Conservation (phyloP, 2,113 vertebrate species). For the Miniopterus natalensis region DNA sequence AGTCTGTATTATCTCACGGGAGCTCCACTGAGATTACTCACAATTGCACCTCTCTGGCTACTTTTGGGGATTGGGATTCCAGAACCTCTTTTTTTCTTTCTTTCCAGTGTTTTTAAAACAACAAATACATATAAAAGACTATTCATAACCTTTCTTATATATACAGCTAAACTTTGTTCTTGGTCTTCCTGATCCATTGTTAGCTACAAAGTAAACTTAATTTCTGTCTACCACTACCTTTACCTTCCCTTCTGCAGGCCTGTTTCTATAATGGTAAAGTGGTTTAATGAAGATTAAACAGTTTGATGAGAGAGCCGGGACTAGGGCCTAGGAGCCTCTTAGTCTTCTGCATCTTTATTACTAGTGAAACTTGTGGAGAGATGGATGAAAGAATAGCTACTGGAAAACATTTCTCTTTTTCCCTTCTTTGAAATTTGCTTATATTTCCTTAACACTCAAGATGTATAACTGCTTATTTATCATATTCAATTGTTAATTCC, state of each 20-base stretch:
- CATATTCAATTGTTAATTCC: constrained; percentile 15
- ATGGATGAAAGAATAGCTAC: not conserved
- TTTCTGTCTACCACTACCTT: not conserved
- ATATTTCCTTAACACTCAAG: not conserved
- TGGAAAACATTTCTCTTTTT: constrained; percentile 5
- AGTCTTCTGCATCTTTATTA: not conserved
- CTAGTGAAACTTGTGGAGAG: not conserved
- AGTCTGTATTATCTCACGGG: not conserved
- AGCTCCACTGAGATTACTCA: not conserved
- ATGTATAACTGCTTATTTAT: constrained; percentile 12
- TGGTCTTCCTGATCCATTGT: not conserved
- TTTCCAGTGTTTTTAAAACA: constrained; percentile 17
- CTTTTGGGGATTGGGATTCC: not conserved
- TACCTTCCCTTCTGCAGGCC: not conserved
- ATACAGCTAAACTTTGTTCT: not conserved
- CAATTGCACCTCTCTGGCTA: not conserved
- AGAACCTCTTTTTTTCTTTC: not conserved
- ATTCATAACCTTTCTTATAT: not conserved
- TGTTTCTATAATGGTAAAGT: not conserved
- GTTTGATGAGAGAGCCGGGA: not conserved
- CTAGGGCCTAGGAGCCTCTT: not conserved
- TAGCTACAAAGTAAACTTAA: constrained; percentile 20
- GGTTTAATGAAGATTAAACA: not conserved
- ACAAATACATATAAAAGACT: not conserved
- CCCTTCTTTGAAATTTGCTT: not conserved